Base-by-base conservation (phyloP, 2,888 invertebrate species). In the Drosophila koepferae region DNA sequence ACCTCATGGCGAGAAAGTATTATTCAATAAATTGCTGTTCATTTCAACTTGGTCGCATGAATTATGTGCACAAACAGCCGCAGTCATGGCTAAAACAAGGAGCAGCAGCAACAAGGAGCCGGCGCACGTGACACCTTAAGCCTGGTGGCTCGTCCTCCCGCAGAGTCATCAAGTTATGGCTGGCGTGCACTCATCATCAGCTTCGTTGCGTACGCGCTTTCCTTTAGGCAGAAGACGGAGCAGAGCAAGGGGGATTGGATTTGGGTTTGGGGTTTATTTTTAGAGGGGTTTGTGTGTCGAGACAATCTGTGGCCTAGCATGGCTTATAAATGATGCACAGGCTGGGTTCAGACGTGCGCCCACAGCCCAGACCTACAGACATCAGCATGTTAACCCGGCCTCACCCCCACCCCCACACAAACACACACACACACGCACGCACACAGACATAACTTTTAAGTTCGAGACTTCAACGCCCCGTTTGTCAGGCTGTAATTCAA, bases 251-350 rank as follows among this genome's bases (percentile, higher is more conserved):
- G 63, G 58, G 40, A 34, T n/a, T 23, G 60, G 64, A 7, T 7
- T 34, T 51, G 49, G 31, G 49, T 9, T 46, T 23, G 23, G 23
- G 23, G 46, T 34, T 31, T 56, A 41, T 36, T 34, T 51, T 51
- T 51, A 51, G 49, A 31, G 12, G 31, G 72, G 70, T 62, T 60
- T 77, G 46, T 18, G 74, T 79, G 83, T 80, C 86, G 82, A 88
- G 85, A 88, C 86, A 90, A 86, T 89, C 89, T 86, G 89, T 84
- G 84, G 90, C 88, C 82, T 89, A 81, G 82, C 79, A 80, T 77
- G 78, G 86, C 83, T 86, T 88, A 90, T 89, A 85, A 90, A 88
- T 89, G 88, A 90, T 88, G 86, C 86, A 89, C 73, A 86, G 78
- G 58, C 77, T 67, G 64, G 65, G 69, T 41, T 51, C 66, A 76